Evolutionary conservation across 2,888 invertebrate genomes (phyloP), one percentile per base, ranked within the genome.

Genomic region (Pyrgus malvae): DNA sequence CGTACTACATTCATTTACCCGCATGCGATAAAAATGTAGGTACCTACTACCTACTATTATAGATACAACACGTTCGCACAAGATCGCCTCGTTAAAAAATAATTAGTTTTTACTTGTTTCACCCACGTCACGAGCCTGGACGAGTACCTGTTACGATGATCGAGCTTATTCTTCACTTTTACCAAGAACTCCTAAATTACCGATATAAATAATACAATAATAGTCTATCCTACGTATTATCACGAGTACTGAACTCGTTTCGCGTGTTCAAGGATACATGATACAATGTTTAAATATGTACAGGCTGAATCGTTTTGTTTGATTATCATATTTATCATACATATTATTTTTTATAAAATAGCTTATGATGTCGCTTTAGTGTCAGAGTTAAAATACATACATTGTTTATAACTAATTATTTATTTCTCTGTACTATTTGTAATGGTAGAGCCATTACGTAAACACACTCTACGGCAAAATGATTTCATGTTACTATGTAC

Each of bases 1-100:
- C 68, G 67, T 38, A 67, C n/a, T n/a, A n/a, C n/a, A n/a, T 68
- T 51, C 57, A 55, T 42, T 55, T 53, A 68, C 71, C 72, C 68
- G 74, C 72, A 76, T 74, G 65, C 31, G 59, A 62, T 67, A 70
- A 69, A 65, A 66, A 71, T 66, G 58, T 44, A 40, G 63, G 58
- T n/a, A n/a, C n/a, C n/a, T n/a, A n/a, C n/a, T n/a, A 17, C 35
- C 3, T 17, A 17, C 35, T 3, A 16, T n/a, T 35, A 14, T 0
- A 6, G 14, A 65, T 69, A 64, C 59, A 59, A 69, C 67, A 72
- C 64, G 60, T 68, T 56, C 45, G 41, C 48, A 45, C 44, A 42
- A 23, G 19, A 41, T 27, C 8, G 35, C 12, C 11, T 6, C 11
- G 11, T 12, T 55, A 25, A 51, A 56, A 55, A 49, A 51, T 33